Conservation (phyloP, 2,888 invertebrate species). For the Acrocera orbiculus region DNA sequence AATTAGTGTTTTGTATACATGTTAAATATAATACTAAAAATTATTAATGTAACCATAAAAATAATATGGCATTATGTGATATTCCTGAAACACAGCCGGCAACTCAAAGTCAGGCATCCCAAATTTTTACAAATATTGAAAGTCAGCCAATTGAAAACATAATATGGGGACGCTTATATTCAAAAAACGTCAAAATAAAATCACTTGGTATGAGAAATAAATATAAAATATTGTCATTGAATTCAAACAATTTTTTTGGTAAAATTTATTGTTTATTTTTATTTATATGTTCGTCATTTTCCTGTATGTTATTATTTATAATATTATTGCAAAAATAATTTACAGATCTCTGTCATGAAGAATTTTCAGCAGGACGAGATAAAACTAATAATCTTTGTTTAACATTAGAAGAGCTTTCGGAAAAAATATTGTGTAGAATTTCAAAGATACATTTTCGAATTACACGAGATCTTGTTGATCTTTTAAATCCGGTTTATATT, state of each 20-base stretch:
- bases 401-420: slow-evolving; percentile 22
- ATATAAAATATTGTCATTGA: slow-evolving; percentile 19
- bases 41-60: too few species aligned
- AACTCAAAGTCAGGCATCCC: slow-evolving; percentile 24
- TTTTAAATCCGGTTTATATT: slow-evolving; percentile 27
- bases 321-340: not conserved
- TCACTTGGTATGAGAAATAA: slow-evolving; percentile 26
- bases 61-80: slow-evolving; percentile 2
- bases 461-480: slow-evolving; percentile 24
- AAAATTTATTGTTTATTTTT: not conserved
- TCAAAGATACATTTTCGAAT: slow-evolving; percentile 37
- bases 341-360: slow-evolving; percentile 30
- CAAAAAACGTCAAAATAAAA: slow-evolving; percentile 27
- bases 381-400: slow-evolving; percentile 30
- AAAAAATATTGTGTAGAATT: slow-evolving; percentile 27
- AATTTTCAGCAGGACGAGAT: slow-evolving; percentile 32
- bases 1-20: too few species aligned
- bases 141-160: slow-evolving; percentile 28
- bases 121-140: slow-evolving; percentile 25
- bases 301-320: not conserved
- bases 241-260: slow-evolving; percentile 24
- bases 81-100: slow-evolving; percentile 10
- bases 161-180: slow-evolving; percentile 28
- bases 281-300: not conserved
- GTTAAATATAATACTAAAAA: too few species aligned